Percentiles rank a stretch among this genome's conserved stretches.
Conservation (phyloP, 53 echinoderm and acorn worm genomes). For the Crossaster papposus region DNA sequence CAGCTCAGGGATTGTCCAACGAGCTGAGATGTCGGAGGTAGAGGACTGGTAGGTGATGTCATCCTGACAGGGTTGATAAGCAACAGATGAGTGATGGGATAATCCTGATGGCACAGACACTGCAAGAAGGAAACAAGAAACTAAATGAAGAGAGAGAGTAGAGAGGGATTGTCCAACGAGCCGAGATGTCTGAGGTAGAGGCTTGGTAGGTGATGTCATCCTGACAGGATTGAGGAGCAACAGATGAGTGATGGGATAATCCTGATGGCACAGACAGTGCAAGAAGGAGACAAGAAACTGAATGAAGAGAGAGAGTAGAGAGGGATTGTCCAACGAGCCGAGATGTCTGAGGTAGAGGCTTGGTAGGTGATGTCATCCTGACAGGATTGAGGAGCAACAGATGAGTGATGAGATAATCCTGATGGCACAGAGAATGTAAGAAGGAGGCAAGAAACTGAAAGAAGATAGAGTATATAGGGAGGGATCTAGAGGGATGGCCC, state of each 20-base stretch:
- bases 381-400: not conserved
- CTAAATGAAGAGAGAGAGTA: not conserved
- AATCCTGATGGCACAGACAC: slow-evolving; percentile 1
- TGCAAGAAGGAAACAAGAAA: not conserved
- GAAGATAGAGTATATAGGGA: too few relatives aligned
- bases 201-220: slow-evolving; percentile 47
- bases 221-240: not conserved
- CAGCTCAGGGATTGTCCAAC: slow-evolving; percentile 58
- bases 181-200: not conserved
- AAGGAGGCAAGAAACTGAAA: not conserved
- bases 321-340: too few relatives aligned
- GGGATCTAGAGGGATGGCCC: slow-evolving; percentile 31
- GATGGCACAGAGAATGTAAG: not conserved
- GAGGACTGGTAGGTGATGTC: slow-evolving; percentile 45
- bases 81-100: slow-evolving; percentile 7
- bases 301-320: too few relatives aligned
- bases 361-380: slow-evolving; percentile 41
- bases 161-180: not conserved
- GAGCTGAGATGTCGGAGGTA: slow-evolving; percentile 39
- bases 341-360: slow-evolving; percentile 30
- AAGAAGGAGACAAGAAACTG: too few relatives aligned
- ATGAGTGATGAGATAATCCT: slow-evolving; percentile 16
- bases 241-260: slow-evolving; percentile 37
- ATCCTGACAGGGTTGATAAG: not conserved
- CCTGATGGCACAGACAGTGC: not conserved